A percentile compares a stretch with the other conserved stretches of the same genome.
phyloP scores from a whole-genome alignment of 2,797 vertebrate genomes.

The Anas acuta region DNA sequence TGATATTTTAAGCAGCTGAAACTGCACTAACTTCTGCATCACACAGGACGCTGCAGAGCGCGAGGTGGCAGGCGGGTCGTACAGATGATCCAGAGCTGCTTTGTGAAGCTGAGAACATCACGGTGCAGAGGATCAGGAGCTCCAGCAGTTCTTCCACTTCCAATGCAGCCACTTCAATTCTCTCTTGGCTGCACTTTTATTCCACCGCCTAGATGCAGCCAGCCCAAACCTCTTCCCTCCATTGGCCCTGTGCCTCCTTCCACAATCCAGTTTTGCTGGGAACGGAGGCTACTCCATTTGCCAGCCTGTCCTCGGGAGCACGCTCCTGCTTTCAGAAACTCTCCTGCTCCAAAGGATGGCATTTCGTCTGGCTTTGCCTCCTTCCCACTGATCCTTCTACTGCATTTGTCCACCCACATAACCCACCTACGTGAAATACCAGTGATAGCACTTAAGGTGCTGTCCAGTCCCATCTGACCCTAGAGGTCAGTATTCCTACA shows the following conservation, averaged over 20 bases:
- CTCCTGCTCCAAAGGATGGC: not conserved
- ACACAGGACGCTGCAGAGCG: not conserved
- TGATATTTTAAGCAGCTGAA: not conserved
- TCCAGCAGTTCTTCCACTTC: not conserved
- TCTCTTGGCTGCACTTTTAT: not conserved
- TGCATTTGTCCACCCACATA: not conserved
- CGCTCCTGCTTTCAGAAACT: not conserved
- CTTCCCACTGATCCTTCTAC: not conserved
- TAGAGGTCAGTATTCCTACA: not conserved
- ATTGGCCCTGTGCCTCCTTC: rapidly evolving
- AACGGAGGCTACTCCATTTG: not conserved
- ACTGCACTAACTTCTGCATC: not conserved
- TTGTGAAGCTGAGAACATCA: not conserved
- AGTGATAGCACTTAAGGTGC: not conserved
- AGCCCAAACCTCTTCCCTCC: not conserved
- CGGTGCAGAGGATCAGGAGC: not conserved
- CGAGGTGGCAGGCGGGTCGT: not conserved
- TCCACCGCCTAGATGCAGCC: not conserved
- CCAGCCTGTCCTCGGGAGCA: not conserved
- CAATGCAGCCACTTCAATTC: not conserved
- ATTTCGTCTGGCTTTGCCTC: not conserved
- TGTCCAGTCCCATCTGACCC: not conserved
- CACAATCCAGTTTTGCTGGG: not conserved
- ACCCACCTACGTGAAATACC: not conserved
- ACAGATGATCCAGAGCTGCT: not conserved